Base-by-base conservation (phyloP, 2,888 invertebrate genomes). In the Phengaris arion region DNA sequence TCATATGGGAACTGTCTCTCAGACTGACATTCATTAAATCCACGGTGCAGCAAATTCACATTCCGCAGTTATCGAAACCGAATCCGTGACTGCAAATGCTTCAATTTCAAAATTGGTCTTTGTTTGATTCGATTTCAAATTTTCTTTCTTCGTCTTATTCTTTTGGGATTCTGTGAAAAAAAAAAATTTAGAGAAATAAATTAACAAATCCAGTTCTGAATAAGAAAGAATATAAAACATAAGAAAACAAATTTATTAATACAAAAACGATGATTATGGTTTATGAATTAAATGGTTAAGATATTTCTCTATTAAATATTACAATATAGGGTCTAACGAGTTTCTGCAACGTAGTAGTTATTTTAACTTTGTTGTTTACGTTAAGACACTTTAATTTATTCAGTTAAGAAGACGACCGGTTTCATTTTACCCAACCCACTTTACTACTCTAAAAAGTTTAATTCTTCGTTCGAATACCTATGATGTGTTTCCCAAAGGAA, bases 21-120 rank as follows among this genome's bases (percentile, higher is more conserved):
- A 10, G 9, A 22, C 15, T 8, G 59, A 59, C 22, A 22, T 64
- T 9, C 12, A 64, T 12, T 64, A 4, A n/a, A 6, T 13, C 10
- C 64, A 13, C 35, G 10, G 52, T 13, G 87, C 86, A 89, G 86
- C 86, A 85, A 84, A 89, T 64, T 2, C 64, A 5, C 59, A 88
- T 88, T 89, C 84, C 88, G 84, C 81, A 86, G 85, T 83, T 85
- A 81, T 82, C 82, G 77, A 77, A 77, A 78, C 80, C 81, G 80
- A 80, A 85, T 84, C 85, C 83, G 83, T 85, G 83, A 82, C 85
- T 85, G 81, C 35, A 12, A 64, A 45, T 64, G 64, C 82, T 81
- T 79, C 77, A 82, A 81, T 80, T 79, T 80, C 80, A 79, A 80
- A 79, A 83, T 82, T 83, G 81, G 80, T 79, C 79, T 79, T 79